Evolutionary conservation across 2,113 vertebrate species (phyloP).

Genomic region (Microtus pennsylvanicus): DNA sequence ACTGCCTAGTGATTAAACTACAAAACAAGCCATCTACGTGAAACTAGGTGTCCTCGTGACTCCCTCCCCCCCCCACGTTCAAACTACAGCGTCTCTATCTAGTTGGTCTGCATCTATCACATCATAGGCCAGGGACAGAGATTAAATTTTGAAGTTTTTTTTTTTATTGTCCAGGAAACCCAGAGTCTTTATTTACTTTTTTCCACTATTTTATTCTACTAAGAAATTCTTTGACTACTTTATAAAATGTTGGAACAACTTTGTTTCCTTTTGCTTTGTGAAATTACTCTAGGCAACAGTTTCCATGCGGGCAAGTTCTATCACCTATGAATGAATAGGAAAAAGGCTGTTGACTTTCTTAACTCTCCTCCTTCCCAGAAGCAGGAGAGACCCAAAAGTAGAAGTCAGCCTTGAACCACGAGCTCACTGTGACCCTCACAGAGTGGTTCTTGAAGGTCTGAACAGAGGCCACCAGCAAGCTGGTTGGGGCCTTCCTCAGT

Average conservation of each 20-base stretch:
- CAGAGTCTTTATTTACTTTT: not conserved
- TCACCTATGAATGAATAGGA: not conserved
- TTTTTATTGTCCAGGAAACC: not conserved
- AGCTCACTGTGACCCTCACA: not conserved
- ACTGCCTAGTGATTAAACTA: conserved; percentile 25
- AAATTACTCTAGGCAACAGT: not conserved
- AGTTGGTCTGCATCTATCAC: not conserved
- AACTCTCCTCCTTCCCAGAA: not conserved
- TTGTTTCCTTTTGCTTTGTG: not conserved
- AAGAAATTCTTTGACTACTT: conserved; percentile 27
- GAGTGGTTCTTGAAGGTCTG: not conserved
- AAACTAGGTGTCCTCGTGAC: not conserved
- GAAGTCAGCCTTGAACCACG: not conserved
- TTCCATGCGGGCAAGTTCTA: not conserved
- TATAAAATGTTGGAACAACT: not conserved
- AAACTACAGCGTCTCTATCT: not conserved
- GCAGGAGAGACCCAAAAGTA: not conserved
- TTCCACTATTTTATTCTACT: not conserved
- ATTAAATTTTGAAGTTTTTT: not conserved
- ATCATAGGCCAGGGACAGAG: not conserved
- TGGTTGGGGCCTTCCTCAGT: not conserved
- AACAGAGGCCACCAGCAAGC: not conserved
- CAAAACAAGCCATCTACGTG: not conserved
- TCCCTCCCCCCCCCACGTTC: not conserved
- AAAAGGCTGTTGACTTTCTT: not conserved